Base-by-base conservation (phyloP, 2,113 vertebrate genomes). In the Planiliza haematocheilus region DNA sequence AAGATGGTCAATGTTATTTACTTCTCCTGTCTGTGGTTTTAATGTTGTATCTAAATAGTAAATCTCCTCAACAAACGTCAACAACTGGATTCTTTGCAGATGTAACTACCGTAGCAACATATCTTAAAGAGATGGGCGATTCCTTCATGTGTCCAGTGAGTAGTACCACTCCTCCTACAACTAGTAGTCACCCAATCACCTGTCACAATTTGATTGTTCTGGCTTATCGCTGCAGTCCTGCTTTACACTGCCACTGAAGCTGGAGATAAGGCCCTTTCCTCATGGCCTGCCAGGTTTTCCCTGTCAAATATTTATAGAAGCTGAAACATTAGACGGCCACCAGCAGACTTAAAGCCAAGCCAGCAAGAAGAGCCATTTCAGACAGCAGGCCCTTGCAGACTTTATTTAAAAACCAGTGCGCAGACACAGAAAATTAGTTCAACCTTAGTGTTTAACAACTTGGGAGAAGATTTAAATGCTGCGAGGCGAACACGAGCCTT, bases 291-390 rank as follows among this genome's bases (percentile, higher is more conserved):
- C 82, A 91, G 71, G 60, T 82, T 84, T 74, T 89, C 79, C 85
- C 88, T 80, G 90, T 92, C 89, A 92, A 91, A 92, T 91, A 91
- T 91, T 91, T 90, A 91, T 91, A 90, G 89, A 88, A 85, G 71
- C 83, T 90, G 91, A 91, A 92, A 92, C 84, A 38, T 85, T 87
- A 92, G 84, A 91, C 63, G 87, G 68, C 78, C 79, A 88, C 79
- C 86, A 74, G 50, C 85, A 70, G 76, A 81, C 59, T 62, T 74
- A n/a, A 34, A 73, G 70, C 51, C 48, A 39, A 51, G 61, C 70
- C 53, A 73, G 55, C 36, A 65, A 66, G 68, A 50, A 39, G 20
- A 57, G 42, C 48, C 68, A 24, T 55, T 42, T 45, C 61, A 66
- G 10, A 17, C n/a, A 80, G 4, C 18, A 51, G 17, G 65, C 45